Evolutionary conservation across 2,113 vertebrate species (phyloP).

Genomic region (Corapipo altera): DNA sequence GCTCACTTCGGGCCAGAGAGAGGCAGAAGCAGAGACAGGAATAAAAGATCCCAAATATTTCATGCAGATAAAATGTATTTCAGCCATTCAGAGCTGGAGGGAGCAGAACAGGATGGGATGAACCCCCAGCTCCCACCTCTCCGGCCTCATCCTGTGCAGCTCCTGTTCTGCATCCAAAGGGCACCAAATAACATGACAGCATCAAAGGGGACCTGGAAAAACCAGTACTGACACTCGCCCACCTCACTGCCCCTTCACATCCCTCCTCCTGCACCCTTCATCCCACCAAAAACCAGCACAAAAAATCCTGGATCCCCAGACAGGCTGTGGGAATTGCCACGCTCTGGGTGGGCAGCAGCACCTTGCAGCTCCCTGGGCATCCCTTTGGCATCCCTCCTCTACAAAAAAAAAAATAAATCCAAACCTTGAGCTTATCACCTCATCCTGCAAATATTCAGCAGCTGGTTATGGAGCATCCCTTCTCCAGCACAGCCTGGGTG

Average conservation of each 20-base stretch:
- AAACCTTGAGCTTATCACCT: not conserved
- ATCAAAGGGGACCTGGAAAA: not conserved
- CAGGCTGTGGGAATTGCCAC: fast-evolving
- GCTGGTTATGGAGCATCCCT: not conserved
- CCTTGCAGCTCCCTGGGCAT: not conserved
- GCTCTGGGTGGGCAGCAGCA: not conserved
- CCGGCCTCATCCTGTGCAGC: not conserved
- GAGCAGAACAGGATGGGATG: not conserved
- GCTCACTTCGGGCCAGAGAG: not conserved
- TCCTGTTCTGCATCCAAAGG: not conserved
- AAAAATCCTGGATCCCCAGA: not conserved
- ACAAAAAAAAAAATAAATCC: not conserved
- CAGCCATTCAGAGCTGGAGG: not conserved
- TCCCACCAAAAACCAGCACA: not conserved
- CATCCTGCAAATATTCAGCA: not conserved
- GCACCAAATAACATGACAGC: fast-evolving
- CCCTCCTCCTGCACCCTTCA: not conserved
- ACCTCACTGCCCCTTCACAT: not conserved
- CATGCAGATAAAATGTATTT: not conserved
- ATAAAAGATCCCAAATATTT: not conserved
- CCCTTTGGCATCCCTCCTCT: not conserved
- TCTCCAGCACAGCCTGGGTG: not conserved
- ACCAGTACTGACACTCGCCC: not conserved
- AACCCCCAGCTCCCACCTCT: not conserved
- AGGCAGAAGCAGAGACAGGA: not conserved